Percentiles rank a stretch among this genome's conserved stretches.
Conservation (phyloP, 2,888 invertebrate species). For the Toxonevra muliebris region DNA sequence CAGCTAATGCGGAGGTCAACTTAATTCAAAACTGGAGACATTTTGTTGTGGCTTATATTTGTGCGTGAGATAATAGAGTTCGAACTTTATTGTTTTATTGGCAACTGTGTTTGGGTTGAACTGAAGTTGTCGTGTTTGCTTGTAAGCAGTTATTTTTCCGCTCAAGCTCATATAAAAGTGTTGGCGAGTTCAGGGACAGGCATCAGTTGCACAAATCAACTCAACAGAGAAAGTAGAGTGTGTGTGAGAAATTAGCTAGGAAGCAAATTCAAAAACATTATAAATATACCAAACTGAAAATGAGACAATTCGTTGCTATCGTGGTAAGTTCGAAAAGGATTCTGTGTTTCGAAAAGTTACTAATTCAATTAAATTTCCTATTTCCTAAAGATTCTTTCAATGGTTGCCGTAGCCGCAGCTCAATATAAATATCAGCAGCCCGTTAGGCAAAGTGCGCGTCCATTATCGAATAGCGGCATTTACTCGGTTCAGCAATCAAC, state of each 20-base stretch:
- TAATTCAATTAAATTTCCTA: neutral
- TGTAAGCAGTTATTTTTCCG: too few species aligned
- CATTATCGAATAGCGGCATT: neutral
- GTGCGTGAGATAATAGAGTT: too few species aligned
- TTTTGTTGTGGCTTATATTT: too few species aligned
- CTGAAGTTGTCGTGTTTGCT: too few species aligned
- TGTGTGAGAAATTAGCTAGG: neutral
- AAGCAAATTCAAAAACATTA: neutral
- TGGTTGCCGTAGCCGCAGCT: conserved; percentile 43
- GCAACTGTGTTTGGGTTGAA: too few species aligned
- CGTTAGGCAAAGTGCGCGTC: conserved; percentile 4
- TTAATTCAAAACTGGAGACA: too few species aligned
- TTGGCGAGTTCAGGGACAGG: conserved; percentile 19
- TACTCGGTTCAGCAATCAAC: conserved; percentile 16
- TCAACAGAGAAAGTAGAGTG: conserved; percentile 21
- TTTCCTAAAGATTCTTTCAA: conserved; percentile 44
- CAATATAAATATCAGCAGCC: conserved; percentile 51
- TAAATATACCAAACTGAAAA: conserved; percentile 37
- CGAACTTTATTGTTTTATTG: too few species aligned
- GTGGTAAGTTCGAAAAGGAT: conserved; percentile 45
- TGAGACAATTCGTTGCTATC: conserved; percentile 49
- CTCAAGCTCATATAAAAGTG: conserved; percentile 33
- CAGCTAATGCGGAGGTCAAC: neutral
- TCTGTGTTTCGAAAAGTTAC: too few species aligned
- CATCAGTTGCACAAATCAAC: conserved; percentile 31